These are phyloP conservation scores for Pantala flavescens DNA, from an alignment of 1,140 invertebrate genomes.

Conservation along the genomic window DNA sequence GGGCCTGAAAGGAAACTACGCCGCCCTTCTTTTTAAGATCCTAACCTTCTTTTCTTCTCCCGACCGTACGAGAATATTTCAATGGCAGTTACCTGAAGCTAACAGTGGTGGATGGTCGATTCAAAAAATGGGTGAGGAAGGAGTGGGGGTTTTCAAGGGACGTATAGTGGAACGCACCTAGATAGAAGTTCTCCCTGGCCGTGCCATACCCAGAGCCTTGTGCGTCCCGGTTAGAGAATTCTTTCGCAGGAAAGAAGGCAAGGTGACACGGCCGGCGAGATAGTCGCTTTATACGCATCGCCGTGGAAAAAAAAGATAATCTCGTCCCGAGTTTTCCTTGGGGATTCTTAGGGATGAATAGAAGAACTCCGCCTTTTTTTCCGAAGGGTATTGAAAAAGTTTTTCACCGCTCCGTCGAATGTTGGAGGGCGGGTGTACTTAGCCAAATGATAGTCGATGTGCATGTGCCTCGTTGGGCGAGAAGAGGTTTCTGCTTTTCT, in stretches of 20 bases:
- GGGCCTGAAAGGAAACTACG: background rate
- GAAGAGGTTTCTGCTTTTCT: too few relatives aligned
- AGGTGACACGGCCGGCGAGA: background rate
- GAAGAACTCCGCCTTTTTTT: background rate
- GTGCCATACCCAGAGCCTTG: too few relatives aligned
- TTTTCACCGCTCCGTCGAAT: background rate
- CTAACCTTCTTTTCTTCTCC: too few relatives aligned
- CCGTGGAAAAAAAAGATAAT: slow-evolving; percentile 2
- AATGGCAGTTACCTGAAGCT: background rate
- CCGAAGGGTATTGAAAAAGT: background rate
- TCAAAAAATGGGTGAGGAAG: too few relatives aligned
- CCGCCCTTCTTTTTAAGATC: background rate
- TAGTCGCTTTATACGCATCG: background rate
- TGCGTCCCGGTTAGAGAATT: background rate
- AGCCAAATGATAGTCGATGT: background rate
- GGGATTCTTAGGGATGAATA: background rate
- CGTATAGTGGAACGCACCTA: too few relatives aligned
- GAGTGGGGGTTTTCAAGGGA: too few relatives aligned
- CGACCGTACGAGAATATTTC: background rate
- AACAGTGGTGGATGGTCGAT: too few relatives aligned
- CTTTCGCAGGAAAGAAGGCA: background rate
- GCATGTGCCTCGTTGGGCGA: too few relatives aligned
- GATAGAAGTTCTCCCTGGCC: too few relatives aligned
- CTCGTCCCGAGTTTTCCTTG: background rate
- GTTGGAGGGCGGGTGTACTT: background rate